Base-by-base conservation (phyloP, 2,797 vertebrate genomes). In the Pteronotus mesoamericanus region DNA sequence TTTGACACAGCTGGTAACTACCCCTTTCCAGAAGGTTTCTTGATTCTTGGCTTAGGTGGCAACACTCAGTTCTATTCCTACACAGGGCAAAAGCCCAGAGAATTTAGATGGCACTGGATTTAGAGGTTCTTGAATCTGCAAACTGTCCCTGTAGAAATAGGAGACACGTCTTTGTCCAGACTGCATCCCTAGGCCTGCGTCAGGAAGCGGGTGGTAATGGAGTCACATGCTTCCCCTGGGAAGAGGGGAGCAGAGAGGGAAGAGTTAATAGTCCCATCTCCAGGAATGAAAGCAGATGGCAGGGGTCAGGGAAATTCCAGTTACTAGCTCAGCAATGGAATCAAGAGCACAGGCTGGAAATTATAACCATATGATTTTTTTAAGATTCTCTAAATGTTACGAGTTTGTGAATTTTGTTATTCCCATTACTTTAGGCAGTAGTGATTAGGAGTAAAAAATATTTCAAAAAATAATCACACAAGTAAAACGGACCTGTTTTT, bases 401-500 rank as follows among this genome's bases (percentile, higher is more conserved):
- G 39, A 51, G 26, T 82, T 44, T 94, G 37, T 71, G 72, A 18
- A 69, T 44, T 69, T 71, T 79, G 74, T 68, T 89, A 46, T 66
- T 79, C 18, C 24, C 24, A 26, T 44, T 95, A 51, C 79, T 88
- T 10, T 84, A 51, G 22, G 24, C 64, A 55, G 55, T 59, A 55
- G 59, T 66, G 37, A 87, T 83, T 61, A 92, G 44, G 6, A 94
- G 19, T 75, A 92, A 85, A 87, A 71, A 46, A 19, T 53, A 90
- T 59, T 92, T 94, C 87, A 94, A 79, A 94, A 94, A 95, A 24
- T 86, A 79, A 92, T 72, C 32, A 89, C 44, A 75, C 44, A 51
- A 71, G 34, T 61, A 78, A 92, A 85, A 29, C 87, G 1, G 34
- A 32, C 21, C 48, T 66, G 3, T 74, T 46, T 84, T n/a, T 24